Conservation (phyloP, 2,888 invertebrate genomes). For the Phyto melanocephala region DNA sequence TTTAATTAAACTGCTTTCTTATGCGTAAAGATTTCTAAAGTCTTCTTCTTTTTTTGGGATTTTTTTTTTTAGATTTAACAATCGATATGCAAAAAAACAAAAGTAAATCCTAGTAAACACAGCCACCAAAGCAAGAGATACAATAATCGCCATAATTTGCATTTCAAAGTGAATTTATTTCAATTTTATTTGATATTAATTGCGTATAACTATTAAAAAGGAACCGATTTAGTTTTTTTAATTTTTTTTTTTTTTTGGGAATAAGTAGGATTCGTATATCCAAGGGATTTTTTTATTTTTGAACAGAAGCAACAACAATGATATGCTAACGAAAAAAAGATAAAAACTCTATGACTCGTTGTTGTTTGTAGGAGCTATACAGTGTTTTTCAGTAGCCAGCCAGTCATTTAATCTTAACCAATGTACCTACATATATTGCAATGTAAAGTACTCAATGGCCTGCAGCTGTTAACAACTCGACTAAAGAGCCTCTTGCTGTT, state of each 20-base stretch:
- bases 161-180: constrained; percentile 78
- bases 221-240: constrained; percentile 23
- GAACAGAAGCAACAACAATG: not conserved
- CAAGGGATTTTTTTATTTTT: constrained; percentile 56
- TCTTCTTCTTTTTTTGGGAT: not conserved
- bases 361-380: constrained; percentile 23
- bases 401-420: not conserved
- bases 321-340: constrained; percentile 43
- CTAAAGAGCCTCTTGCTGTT: constrained; percentile 34
- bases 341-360: constrained; percentile 36
- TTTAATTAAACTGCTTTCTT: constrained; percentile 26
- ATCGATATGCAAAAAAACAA: constrained; percentile 42
- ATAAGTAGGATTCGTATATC: constrained; percentile 10
- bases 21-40: constrained; percentile 38
- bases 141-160: constrained; percentile 74
- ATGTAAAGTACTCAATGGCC: constrained; percentile 44
- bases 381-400: constrained; percentile 56
- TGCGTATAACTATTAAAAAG: constrained; percentile 72
- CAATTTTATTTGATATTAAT: constrained; percentile 79
- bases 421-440: constrained; percentile 30
- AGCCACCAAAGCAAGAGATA: constrained; percentile 8
- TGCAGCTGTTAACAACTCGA: constrained; percentile 57
- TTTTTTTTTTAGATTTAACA: constrained; percentile 30
- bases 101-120: not conserved
- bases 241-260: constrained; percentile 41